Evolutionary conservation across 2,888 invertebrate species (phyloP).

Genomic region (Eudemis profundana): DNA sequence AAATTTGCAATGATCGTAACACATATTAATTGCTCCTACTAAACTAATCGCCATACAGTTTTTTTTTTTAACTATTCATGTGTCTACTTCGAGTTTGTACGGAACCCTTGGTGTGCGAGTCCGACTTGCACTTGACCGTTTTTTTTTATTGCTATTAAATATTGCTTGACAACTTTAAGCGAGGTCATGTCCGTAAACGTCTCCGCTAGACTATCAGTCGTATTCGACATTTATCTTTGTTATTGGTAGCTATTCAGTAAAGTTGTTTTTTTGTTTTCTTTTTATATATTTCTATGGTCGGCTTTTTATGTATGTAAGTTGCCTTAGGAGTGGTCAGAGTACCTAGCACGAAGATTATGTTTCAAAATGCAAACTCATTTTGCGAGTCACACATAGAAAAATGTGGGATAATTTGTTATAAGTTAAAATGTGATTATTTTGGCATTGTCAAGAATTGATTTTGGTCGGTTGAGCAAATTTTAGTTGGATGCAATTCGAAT

Average conservation of each 20-base stretch:
- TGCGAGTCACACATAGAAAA: background rate
- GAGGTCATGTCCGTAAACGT: background rate
- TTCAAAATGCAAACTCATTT: background rate
- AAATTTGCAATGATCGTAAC: no score
- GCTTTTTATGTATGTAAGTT: slow-evolving; percentile 2
- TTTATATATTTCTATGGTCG: slow-evolving; percentile 9
- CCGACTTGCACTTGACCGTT: no score
- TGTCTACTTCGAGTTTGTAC: no score
- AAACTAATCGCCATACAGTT: no score
- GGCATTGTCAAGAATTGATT: background rate
- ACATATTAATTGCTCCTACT: no score
- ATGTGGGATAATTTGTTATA: background rate
- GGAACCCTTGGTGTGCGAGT: no score
- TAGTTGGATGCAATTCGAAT: slow-evolving; percentile 19
- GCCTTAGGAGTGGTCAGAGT: background rate
- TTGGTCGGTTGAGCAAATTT: slow-evolving; percentile 8
- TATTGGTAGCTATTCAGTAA: slow-evolving; percentile 15
- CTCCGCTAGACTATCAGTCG: slow-evolving; percentile 20
- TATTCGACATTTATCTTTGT: background rate
- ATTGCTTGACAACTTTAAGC: background rate
- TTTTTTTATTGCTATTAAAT: background rate
- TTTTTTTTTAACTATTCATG: no score
- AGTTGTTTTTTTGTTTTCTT: slow-evolving; percentile 13
- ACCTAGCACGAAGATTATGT: background rate
- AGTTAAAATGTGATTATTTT: background rate